phyloP scores from a whole-genome alignment of 2,797 vertebrate species.

The Sebastes itinus region DNA sequence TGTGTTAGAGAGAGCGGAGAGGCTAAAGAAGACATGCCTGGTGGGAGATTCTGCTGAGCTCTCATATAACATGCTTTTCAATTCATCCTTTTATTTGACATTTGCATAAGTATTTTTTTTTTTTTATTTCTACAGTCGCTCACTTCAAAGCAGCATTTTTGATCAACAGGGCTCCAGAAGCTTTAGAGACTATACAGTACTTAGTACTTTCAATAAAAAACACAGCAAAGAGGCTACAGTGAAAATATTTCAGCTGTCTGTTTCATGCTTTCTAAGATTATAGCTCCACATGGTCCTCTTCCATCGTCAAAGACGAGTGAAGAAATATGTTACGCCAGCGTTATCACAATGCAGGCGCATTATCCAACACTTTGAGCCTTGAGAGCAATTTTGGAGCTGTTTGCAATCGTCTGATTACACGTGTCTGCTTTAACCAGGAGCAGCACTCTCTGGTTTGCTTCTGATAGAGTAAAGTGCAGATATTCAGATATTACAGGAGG shows the following conservation, averaged over 20 bases:
- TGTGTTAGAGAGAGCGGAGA: background rate
- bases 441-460: background rate
- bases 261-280: background rate
- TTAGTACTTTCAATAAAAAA: background rate
- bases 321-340: background rate
- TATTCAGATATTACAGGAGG: background rate
- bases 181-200: background rate
- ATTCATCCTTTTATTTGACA: background rate
- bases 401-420: background rate
- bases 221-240: background rate
- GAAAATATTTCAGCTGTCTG: background rate
- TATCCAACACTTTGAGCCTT: background rate
- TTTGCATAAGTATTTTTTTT: conserved; percentile 23
- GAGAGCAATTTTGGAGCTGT: background rate
- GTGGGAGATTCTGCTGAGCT: conserved; percentile 1
- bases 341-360: background rate
- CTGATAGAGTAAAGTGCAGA: conserved; percentile 7
- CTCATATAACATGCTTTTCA: background rate
- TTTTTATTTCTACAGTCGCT: background rate
- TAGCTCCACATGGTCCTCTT: background rate
- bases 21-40: background rate
- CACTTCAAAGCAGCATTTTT: conserved; percentile 5
- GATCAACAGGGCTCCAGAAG: background rate
- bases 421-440: background rate
- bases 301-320: background rate